Evolutionary conservation across 2,888 invertebrate species (phyloP).

Genomic region (Cheilosia scutellata): DNA sequence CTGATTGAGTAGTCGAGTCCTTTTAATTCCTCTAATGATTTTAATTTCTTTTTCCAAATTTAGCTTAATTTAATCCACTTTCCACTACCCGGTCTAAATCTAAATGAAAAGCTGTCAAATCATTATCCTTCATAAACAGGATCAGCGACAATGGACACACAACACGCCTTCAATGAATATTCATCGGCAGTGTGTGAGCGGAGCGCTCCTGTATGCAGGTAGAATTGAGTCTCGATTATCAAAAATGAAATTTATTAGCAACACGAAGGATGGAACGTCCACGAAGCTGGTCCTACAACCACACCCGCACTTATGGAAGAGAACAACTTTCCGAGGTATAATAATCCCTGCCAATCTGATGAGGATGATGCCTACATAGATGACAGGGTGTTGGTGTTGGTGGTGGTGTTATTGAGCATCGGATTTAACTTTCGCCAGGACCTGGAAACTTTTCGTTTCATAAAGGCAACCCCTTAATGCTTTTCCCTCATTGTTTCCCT

Average conservation of each 20-base stretch:
- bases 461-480: slow-evolving; percentile 12
- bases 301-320: slow-evolving; percentile 21
- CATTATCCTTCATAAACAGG: slow-evolving; percentile 71
- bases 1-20: slow-evolving; percentile 13
- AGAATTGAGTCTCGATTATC: slow-evolving; percentile 50
- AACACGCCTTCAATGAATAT: slow-evolving; percentile 58
- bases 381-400: slow-evolving; percentile 21
- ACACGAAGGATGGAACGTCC: slow-evolving; percentile 28
- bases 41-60: background rate
- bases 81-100: slow-evolving; percentile 25
- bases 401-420: slow-evolving; percentile 18
- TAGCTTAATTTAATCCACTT: slow-evolving; percentile 2
- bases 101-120: slow-evolving; percentile 60
- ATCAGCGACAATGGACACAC: slow-evolving; percentile 35
- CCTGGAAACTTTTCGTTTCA: slow-evolving; percentile 48
- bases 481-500: slow-evolving; percentile 12
- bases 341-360: slow-evolving; percentile 51
- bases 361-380: slow-evolving; percentile 23
- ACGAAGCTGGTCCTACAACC: slow-evolving; percentile 1
- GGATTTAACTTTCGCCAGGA: slow-evolving; percentile 30
- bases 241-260: slow-evolving; percentile 55
- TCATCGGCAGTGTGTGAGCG: slow-evolving; percentile 33
- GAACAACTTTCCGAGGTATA: slow-evolving; percentile 40
- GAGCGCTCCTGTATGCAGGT: slow-evolving; percentile 9
- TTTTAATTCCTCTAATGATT: background rate